Evolutionary conservation across 2,888 invertebrate genomes (phyloP).

Genomic region (Drosophila peninsularis): DNA sequence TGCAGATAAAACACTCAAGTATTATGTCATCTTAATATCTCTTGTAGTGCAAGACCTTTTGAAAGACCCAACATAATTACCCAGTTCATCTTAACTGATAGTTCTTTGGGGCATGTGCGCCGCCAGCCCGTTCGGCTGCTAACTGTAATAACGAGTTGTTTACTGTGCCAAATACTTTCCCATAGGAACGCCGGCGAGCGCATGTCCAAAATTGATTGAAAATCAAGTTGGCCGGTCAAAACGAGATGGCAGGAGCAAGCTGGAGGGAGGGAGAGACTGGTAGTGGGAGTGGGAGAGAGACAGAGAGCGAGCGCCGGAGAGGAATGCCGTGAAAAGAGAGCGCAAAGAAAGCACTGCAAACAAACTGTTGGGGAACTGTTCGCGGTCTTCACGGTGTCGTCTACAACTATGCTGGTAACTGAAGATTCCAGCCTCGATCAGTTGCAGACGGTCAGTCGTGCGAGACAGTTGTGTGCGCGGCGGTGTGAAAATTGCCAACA

Average conservation of each 20-base stretch:
- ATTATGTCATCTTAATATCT: background rate
- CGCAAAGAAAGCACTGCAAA: slow-evolving; percentile 68
- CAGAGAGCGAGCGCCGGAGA: background rate
- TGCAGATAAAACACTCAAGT: background rate
- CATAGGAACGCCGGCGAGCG: slow-evolving; percentile 63
- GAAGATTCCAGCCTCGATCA: slow-evolving; percentile 78
- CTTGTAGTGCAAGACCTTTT: background rate
- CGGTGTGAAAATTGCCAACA: slow-evolving; percentile 72
- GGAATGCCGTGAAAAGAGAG: slow-evolving; percentile 37
- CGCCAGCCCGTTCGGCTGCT: slow-evolving; percentile 47
- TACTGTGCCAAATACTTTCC: slow-evolving; percentile 78
- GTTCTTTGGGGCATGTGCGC: slow-evolving; percentile 2
- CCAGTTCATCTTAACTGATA: background rate
- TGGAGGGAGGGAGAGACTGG: background rate
- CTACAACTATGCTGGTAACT: slow-evolving; percentile 82
- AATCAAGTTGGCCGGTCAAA: slow-evolving; percentile 50
- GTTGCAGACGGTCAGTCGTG: slow-evolving; percentile 83
- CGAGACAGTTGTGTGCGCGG: slow-evolving; percentile 82
- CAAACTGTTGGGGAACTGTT: slow-evolving; percentile 33
- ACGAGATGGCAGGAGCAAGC: slow-evolving; percentile 7
- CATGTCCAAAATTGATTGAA: slow-evolving; percentile 61
- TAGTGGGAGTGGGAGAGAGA: slow-evolving; percentile 1
- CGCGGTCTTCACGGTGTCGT: slow-evolving; percentile 31
- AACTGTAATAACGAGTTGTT: slow-evolving; percentile 76
- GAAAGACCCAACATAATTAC: background rate